A percentile compares a stretch with the other conserved stretches of the same genome.
These are phyloP conservation scores for Siderastrea radians DNA, from an alignment of 92 coral and sea anemone species.

Conservation along the genomic window DNA sequence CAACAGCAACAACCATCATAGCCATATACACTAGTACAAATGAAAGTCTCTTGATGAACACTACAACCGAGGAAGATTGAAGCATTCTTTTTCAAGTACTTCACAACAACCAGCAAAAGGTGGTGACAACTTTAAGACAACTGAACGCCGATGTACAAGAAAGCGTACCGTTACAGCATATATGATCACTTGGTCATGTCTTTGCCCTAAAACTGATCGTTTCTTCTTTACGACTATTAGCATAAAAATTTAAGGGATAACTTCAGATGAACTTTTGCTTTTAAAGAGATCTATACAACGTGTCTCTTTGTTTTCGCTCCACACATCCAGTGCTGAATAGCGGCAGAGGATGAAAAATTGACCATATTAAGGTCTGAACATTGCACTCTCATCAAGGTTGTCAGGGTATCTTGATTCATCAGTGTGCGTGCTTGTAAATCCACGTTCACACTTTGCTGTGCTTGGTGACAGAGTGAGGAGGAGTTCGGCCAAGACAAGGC, in stretches of 20 bases:
- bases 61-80: too few relatives aligned
- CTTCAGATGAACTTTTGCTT: not conserved
- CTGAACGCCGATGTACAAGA: too few relatives aligned
- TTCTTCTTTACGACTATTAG: not conserved
- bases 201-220: not conserved
- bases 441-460: slow-evolving; percentile 56
- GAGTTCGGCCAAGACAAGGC: slow-evolving; percentile 33
- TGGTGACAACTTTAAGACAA: too few relatives aligned
- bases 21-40: too few relatives aligned
- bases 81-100: too few relatives aligned
- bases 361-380: slow-evolving; percentile 19
- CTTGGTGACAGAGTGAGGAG: slow-evolving; percentile 40
- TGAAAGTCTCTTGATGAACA: too few relatives aligned
- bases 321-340: slow-evolving; percentile 30
- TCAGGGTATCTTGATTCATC: slow-evolving; percentile 38
- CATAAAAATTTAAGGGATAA: not conserved
- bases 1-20: too few relatives aligned
- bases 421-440: slow-evolving; percentile 39
- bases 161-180: too few relatives aligned
- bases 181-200: too few relatives aligned
- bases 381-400: slow-evolving; percentile 40
- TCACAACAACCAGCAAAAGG: too few relatives aligned
- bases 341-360: slow-evolving; percentile 8
- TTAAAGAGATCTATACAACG: not conserved
- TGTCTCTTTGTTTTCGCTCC: slow-evolving; percentile 56